Evolutionary conservation across 2,797 vertebrate genomes (phyloP), one percentile per base, ranked within the genome.

Genomic region (Fistularia tabacaria): DNA sequence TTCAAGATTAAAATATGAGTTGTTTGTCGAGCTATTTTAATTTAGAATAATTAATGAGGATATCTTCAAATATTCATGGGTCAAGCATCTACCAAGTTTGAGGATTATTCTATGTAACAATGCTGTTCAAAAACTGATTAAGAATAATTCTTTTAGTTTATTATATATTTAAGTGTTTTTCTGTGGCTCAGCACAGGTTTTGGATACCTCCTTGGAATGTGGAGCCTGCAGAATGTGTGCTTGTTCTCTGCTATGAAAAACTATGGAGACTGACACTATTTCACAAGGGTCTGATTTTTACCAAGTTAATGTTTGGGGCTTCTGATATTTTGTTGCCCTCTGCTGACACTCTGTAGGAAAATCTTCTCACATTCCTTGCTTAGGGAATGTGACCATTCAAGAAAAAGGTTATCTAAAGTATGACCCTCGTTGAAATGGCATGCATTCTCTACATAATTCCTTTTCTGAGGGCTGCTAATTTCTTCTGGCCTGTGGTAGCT

Each of bases 371-470:
- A 91, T 90, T 91, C 85, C 86, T 79, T 6, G 3, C 59, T 66
- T 66, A 79, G 59, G 85, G 88, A 90, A 88, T 88, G 89, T 80
- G 84, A 81, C 87, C 66, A 74, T 87, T 82, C 82, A 84, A 87
- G 85, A 80, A 89, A 89, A 85, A 83, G 77, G 81, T 86, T 87
- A 90, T 90, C 78, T 87, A 82, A 79, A 83, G 87, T 87, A 75
- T 85, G 87, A 89, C 84, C 84, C 77, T 86, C 79, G 85, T 85
- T 84, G 81, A 86, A 82, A 89, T 80, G 83, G 71, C 66, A 80
- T 44, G 54, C 89, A 86, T 90, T 89, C 83, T 79, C 66, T 54
- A 60, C 69, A 71, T 71, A 82, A 79, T 78, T 86, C 74, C 79
- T 73, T 83, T 77, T 81, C 70, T 67, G 60, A 69, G 71, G 61